phyloP scores from a whole-genome alignment of 2,113 vertebrate species.

The Mandrillus leucophaeus region DNA sequence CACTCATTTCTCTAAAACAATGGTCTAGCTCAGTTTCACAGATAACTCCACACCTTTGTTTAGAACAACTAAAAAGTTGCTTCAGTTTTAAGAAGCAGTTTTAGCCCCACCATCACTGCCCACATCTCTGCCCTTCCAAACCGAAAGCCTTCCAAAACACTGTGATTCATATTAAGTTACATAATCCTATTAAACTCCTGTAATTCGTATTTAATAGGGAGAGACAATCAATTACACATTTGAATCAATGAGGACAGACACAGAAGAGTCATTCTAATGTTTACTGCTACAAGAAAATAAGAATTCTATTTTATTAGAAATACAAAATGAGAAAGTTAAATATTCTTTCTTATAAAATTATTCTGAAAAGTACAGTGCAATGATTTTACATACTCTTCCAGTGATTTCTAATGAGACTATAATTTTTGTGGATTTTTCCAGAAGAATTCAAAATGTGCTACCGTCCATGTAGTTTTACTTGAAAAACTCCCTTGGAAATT shows the following conservation, averaged over 20 bases:
- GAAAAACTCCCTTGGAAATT: conserved; percentile 35
- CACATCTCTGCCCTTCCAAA: neutral
- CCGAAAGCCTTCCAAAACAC: neutral
- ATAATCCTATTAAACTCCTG: neutral
- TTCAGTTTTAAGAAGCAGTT: neutral
- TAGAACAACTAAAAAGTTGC: neutral
- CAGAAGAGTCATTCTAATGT: neutral
- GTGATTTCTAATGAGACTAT: neutral
- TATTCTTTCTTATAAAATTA: neutral
- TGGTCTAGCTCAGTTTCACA: neutral
- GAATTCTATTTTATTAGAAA: neutral
- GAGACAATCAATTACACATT: neutral
- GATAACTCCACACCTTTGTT: neutral
- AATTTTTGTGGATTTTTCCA: neutral
- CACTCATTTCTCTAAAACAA: neutral
- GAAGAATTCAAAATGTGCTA: neutral
- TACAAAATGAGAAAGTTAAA: neutral
- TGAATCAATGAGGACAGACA: neutral
- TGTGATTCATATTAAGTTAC: neutral
- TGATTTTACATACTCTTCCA: neutral
- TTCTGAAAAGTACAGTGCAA: neutral
- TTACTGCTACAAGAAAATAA: neutral
- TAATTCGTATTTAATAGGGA: neutral
- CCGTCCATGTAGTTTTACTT: neutral
- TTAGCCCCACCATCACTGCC: neutral